Percentiles rank a stretch among this genome's conserved stretches.
Conservation (phyloP, 1,140 invertebrate genomes). For the Leptonema lineaticorne region DNA sequence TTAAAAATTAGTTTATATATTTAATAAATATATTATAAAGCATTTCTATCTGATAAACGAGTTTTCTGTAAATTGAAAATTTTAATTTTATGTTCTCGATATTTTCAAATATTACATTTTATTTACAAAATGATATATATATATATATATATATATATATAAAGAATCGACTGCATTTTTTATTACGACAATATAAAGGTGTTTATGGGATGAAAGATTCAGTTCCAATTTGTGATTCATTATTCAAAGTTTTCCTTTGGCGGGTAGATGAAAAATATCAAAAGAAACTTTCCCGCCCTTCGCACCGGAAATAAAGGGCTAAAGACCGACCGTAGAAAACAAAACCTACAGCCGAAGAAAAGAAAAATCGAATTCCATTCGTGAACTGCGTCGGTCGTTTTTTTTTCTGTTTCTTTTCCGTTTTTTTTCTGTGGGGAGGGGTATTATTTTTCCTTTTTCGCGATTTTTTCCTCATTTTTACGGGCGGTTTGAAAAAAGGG, state of each 20-base stretch:
- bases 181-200: not conserved
- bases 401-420: not conserved
- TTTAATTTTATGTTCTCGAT: not conserved
- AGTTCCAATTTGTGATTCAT: slow-evolving; percentile 12
- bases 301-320: slow-evolving; percentile 1
- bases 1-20: too few relatives aligned
- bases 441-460: too few relatives aligned
- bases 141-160: not conserved
- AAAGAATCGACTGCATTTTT: not conserved
- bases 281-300: slow-evolving; percentile 4
- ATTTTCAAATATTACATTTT: not conserved
- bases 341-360: too few relatives aligned
- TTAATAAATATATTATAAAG: too few relatives aligned
- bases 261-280: slow-evolving; percentile 18
- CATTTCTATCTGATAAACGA: too few relatives aligned
- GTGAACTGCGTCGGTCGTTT: slow-evolving; percentile 1
- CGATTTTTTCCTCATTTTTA: too few relatives aligned
- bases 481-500: too few relatives aligned
- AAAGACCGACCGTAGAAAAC: too few relatives aligned
- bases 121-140: not conserved
- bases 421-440: not conserved
- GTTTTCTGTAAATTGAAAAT: too few relatives aligned
- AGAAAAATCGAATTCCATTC: slow-evolving; percentile 12
- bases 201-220: slow-evolving; percentile 7
- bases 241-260: slow-evolving; percentile 13